phyloP scores from a whole-genome alignment of 2,888 invertebrate genomes.

The Acleris holmiana region DNA sequence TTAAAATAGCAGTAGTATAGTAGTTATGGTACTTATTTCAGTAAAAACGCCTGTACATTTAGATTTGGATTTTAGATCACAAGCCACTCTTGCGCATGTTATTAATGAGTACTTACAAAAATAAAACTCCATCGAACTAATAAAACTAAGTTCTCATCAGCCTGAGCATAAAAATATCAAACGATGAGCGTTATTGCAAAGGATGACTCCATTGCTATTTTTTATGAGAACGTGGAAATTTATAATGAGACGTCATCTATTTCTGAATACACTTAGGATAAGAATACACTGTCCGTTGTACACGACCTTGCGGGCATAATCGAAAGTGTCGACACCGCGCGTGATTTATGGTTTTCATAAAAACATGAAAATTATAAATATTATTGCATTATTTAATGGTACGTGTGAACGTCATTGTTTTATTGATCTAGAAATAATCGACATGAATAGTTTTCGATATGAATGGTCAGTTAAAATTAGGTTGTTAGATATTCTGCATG shows the following conservation, averaged over 20 bases:
- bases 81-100: background rate
- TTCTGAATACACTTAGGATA: constrained; percentile 71
- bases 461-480: constrained; percentile 30
- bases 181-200: constrained; percentile 56
- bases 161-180: constrained; percentile 46
- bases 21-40: too few species aligned
- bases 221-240: constrained; percentile 74
- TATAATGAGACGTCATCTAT: constrained; percentile 78
- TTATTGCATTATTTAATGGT: constrained; percentile 66
- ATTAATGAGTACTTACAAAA: constrained; percentile 11
- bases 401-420: constrained; percentile 61
- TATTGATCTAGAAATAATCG: constrained; percentile 63
- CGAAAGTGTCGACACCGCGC: constrained; percentile 77
- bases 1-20: too few species aligned
- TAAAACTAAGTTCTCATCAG: constrained; percentile 53
- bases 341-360: constrained; percentile 75
- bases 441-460: constrained; percentile 41
- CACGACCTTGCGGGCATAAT: constrained; percentile 75
- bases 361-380: constrained; percentile 69
- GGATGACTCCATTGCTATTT: constrained; percentile 77
- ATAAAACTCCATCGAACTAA: constrained; percentile 44
- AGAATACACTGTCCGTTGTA: constrained; percentile 68
- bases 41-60: too few species aligned
- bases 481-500: constrained; percentile 19
- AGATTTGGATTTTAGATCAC: too few species aligned